Evolutionary conservation across 2,888 invertebrate genomes (phyloP).

Genomic region (Protonemura montana): DNA sequence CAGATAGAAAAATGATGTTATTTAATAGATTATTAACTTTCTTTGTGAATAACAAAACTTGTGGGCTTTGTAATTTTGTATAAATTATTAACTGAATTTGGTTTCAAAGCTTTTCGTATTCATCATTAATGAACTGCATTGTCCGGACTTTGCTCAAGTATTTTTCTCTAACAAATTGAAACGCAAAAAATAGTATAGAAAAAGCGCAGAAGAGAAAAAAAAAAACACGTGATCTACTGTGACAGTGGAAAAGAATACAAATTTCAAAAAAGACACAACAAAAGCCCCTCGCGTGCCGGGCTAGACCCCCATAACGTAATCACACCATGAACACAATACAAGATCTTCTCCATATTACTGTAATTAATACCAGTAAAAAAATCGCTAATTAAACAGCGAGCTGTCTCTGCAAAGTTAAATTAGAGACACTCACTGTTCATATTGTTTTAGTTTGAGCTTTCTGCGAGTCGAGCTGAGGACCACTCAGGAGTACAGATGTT

Average conservation of each 20-base stretch:
- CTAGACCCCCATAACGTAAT: no score
- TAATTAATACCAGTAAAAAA: no score
- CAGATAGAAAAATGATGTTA: background rate
- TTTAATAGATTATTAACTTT: conserved; percentile 7
- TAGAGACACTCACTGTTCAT: no score
- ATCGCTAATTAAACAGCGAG: no score
- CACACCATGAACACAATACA: no score
- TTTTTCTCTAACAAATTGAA: background rate
- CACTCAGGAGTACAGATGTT: no score
- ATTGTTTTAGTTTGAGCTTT: no score
- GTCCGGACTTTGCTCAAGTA: background rate
- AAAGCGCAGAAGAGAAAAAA: background rate
- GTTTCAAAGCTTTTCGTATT: background rate
- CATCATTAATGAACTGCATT: background rate
- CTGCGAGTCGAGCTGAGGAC: no score
- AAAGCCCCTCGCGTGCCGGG: background rate
- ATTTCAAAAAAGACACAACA: background rate
- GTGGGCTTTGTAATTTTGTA: background rate
- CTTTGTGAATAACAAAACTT: background rate
- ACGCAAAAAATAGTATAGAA: background rate
- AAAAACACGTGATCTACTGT: background rate
- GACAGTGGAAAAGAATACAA: background rate
- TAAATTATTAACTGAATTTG: conserved; percentile 7
- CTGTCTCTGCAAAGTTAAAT: no score
- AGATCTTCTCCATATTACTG: no score